Evolutionary conservation across 2,113 vertebrate species (phyloP), one percentile per base, ranked within the genome.

Genomic region (Odontesthes bonariensis): DNA sequence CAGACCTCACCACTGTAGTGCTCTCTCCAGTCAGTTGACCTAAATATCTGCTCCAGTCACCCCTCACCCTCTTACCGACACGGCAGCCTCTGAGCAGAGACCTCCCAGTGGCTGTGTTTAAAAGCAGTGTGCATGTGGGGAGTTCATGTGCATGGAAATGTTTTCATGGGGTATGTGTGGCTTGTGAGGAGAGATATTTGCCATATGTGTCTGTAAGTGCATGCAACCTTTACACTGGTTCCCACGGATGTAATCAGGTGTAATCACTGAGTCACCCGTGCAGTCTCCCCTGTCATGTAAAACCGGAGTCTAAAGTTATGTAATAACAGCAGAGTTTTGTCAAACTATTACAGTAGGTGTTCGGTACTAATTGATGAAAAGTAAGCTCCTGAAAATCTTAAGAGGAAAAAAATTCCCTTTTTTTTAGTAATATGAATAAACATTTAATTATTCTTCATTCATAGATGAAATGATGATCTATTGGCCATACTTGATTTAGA

Each of bases 301-400:
- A 61, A 55, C 77, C 70, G 77, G 49, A 86, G 67, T 57, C 35
- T 38, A 35, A 2, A 16, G 68, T 88, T 84, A 87, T 69, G 71
- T 49, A 85, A 83, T 47, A 75, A 57, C 40, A 54, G 64, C 46
- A 56, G 22, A 51, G 54, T 23, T 73, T n/a, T 57, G 54, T 55
- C 55, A 49, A 66, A 33, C 72, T 70, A 60, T 76, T 82, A 70
- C 16, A 51, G 53, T 76, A 64, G 84, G 56, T 75, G 42, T 22
- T 23, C 56, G 56, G 22, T 46, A 16, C 20, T 35, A 51, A 51
- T 55, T 52, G 23, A 72, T 61, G 40, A 16, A 42, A 68, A 6
- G 8, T 23, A 64, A 67, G 54, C 5, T 12, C 63, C 32, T 33
- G 0, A 38, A 17, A 12, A 38, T 38, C 19, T 5, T 8, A 5